These are phyloP conservation scores for Zeuzera pyrina DNA, from an alignment of 2,888 invertebrate species.

Conservation along the genomic window DNA sequence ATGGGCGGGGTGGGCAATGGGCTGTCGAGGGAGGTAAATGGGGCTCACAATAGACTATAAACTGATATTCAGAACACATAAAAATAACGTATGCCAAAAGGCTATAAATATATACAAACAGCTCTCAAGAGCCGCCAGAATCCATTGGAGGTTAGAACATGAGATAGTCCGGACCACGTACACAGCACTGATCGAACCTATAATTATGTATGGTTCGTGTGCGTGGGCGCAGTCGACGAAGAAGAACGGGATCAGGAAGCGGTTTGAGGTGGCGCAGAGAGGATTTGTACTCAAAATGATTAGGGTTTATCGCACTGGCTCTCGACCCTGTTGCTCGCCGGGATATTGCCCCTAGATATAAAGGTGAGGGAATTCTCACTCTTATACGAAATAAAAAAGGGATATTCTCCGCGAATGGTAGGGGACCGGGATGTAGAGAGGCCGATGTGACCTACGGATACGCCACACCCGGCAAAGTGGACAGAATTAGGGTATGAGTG, in stretches of 20 bases:
- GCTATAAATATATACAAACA: not conserved
- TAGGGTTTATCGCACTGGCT: too few species aligned
- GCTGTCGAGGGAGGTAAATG: not conserved
- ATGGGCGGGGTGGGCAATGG: not conserved
- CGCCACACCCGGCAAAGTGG: not conserved
- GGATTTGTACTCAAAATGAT: too few species aligned
- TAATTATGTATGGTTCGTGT: too few species aligned
- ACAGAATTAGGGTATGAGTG: not conserved
- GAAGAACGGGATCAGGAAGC: not conserved
- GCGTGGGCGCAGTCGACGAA: not conserved
- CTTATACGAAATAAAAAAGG: not conserved
- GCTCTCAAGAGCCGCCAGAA: not conserved
- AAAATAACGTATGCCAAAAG: not conserved
- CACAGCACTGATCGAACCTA: too few species aligned
- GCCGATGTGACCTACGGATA: not conserved
- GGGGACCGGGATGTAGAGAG: not conserved
- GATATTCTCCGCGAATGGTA: not conserved
- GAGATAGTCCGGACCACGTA: too few species aligned
- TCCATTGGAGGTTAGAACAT: not conserved
- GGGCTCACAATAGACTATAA: not conserved
- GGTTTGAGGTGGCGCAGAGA: not conserved
- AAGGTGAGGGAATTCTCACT: too few species aligned
- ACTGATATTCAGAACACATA: not conserved
- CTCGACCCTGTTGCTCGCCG: not conserved
- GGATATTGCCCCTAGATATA: not conserved